Evolutionary conservation across 2,113 vertebrate genomes (phyloP), one percentile per base, ranked within the genome.

Genomic region (Alethe diademata): DNA sequence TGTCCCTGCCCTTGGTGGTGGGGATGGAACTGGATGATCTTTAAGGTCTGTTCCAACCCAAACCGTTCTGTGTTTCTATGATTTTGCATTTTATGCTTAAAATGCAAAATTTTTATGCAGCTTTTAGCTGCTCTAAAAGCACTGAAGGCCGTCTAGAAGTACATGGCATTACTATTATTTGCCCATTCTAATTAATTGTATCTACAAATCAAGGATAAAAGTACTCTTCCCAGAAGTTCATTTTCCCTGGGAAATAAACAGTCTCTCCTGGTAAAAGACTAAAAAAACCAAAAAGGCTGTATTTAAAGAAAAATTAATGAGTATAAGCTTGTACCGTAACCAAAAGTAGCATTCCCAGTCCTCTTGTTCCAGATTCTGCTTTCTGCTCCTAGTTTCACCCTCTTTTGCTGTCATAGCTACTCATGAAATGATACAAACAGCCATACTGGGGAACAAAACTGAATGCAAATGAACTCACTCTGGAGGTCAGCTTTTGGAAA

Each of bases 401-500:
- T 78, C 33, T 74, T 33, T 14, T n/a, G 36, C 40, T 85, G 40
- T 28, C 13, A 45, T 0, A 78, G 54, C 31, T 73, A 35, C 22
- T 47, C 23, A 20, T 5, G 4, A 73, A 58, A n/a, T 0, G 0
- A 74, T 5, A 82, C 8, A 25, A 56, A 43, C 19, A 87, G 14
- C 28, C 26, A 38, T 4, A 12, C 1, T 20, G n/a, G 8, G 40
- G 16, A 85, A 90, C 1, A 1, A 91, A 75, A 5, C 6, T 10
- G 24, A 23, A 70, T 61, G 19, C 72, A 78, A 87, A 82, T 18
- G 9, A 15, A 57, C 18, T 62, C 6, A 1, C 24, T 81, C 61
- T 19, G 35, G 54, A 93, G 29, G 36, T 64, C 61, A 88, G 2
- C 47, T 78, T 74, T 8, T 28, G 43, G 65, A 89, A 66, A 80